Evolutionary conservation across 1,140 invertebrate species (phyloP).

Genomic region (Arion vulgaris): DNA sequence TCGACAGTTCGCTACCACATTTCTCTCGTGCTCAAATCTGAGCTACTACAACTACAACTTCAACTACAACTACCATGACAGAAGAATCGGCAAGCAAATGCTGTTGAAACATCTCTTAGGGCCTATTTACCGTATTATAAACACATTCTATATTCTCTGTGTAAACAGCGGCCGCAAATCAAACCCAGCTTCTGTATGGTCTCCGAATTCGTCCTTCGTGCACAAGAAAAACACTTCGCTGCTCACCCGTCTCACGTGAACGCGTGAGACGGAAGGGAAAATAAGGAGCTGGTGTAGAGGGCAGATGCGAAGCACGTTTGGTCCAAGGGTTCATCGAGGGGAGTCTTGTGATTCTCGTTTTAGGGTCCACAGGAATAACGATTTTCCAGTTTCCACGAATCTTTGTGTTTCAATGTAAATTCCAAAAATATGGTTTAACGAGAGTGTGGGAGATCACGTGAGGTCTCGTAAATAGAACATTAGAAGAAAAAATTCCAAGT

Average conservation of each 20-base stretch:
- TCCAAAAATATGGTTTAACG: neutral
- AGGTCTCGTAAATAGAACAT: neutral
- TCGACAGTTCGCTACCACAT: neutral
- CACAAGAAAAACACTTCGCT: constrained; percentile 3
- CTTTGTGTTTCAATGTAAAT: neutral
- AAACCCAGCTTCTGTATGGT: neutral
- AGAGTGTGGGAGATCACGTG: neutral
- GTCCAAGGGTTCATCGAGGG: constrained; percentile 5
- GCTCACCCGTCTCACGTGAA: neutral
- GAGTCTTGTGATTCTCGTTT: neutral
- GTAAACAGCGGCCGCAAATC: constrained; percentile 7
- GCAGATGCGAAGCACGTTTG: neutral
- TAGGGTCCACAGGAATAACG: neutral
- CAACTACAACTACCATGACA: neutral
- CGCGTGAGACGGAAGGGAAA: neutral
- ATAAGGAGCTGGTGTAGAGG: constrained; percentile 8
- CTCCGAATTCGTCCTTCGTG: neutral
- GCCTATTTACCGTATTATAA: constrained; percentile 2
- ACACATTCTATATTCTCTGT: constrained; percentile 10
- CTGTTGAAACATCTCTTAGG: constrained; percentile 18
- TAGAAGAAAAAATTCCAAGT: neutral
- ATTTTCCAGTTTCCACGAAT: neutral
- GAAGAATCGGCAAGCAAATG: neutral
- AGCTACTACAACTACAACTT: neutral
- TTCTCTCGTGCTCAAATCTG: constrained; percentile 2